Percentiles rank a stretch among this genome's conserved stretches.
phyloP scores from a whole-genome alignment of 2,797 vertebrate species.

The Falco concolor region DNA sequence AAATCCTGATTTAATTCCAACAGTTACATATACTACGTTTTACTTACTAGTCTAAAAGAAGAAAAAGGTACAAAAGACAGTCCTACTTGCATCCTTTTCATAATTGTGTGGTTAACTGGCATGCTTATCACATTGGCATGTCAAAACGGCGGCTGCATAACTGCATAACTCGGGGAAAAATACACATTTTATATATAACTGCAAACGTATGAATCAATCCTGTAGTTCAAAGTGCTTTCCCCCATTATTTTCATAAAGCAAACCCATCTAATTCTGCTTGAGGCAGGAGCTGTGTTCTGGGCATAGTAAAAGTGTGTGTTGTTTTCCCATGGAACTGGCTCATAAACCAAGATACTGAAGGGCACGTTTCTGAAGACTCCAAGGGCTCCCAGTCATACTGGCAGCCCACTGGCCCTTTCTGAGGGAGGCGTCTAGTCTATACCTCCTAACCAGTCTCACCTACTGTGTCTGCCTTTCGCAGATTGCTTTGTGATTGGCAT shows the following conservation, averaged over 20 bases:
- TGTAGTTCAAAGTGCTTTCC: background rate
- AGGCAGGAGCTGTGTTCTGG: background rate
- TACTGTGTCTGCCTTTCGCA: conserved; percentile 40
- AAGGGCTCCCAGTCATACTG: background rate
- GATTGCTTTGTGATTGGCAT: conserved; percentile 41
- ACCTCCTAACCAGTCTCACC: conserved; percentile 41
- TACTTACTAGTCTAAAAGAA: background rate
- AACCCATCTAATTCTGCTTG: background rate
- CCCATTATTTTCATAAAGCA: conserved; percentile 8
- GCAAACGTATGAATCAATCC: background rate
- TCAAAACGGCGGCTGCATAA: background rate
- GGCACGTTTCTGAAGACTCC: background rate
- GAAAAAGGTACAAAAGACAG: background rate
- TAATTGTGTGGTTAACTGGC: background rate
- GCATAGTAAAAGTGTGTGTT: background rate
- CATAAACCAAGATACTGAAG: background rate
- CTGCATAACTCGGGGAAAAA: background rate
- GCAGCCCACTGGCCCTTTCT: background rate
- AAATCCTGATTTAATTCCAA: background rate
- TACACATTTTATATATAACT: background rate
- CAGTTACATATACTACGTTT: background rate
- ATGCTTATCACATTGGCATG: background rate
- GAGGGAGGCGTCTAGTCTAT: background rate
- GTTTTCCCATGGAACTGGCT: background rate
- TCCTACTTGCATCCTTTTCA: background rate